These are phyloP conservation scores for Cariama cristata DNA, from an alignment of 2,113 vertebrate species.

Conservation along the genomic window DNA sequence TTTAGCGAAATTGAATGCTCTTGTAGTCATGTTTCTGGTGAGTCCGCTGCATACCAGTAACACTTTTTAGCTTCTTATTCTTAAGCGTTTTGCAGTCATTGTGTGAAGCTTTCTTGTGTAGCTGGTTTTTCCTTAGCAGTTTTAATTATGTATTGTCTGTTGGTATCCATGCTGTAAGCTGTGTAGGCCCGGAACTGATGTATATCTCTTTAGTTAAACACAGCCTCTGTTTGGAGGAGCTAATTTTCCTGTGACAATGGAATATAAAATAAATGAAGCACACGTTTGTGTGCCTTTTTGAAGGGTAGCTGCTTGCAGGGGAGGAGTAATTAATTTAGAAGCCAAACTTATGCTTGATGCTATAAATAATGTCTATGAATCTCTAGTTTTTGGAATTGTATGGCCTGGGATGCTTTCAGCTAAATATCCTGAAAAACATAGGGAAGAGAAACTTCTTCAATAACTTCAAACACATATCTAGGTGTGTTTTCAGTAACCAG, in stretches of 20 bases:
- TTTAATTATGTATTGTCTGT: rapidly evolving
- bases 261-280: too few relatives aligned
- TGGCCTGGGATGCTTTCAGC: not conserved
- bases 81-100: too few relatives aligned
- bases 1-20: too few relatives aligned
- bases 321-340: not conserved
- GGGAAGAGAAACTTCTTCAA: rapidly evolving
- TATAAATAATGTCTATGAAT: rapidly evolving
- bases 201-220: rapidly evolving
- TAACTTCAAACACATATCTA: rapidly evolving
- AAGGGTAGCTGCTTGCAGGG: rapidly evolving
- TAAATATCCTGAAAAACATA: rapidly evolving
- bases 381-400: too few relatives aligned
- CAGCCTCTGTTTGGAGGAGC: rapidly evolving
- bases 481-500: rapidly evolving
- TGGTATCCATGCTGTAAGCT: rapidly evolving
- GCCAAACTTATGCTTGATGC: rapidly evolving
- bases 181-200: rapidly evolving
- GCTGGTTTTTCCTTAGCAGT: rapidly evolving
- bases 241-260: not conserved
- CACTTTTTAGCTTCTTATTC: rapidly evolving
- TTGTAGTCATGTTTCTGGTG: rapidly evolving
- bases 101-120: rapidly evolving
- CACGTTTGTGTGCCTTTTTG: not conserved
- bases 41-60: rapidly evolving